Evolutionary conservation across 1,140 invertebrate species (phyloP).

Genomic region (Tetramorium alpestre): DNA sequence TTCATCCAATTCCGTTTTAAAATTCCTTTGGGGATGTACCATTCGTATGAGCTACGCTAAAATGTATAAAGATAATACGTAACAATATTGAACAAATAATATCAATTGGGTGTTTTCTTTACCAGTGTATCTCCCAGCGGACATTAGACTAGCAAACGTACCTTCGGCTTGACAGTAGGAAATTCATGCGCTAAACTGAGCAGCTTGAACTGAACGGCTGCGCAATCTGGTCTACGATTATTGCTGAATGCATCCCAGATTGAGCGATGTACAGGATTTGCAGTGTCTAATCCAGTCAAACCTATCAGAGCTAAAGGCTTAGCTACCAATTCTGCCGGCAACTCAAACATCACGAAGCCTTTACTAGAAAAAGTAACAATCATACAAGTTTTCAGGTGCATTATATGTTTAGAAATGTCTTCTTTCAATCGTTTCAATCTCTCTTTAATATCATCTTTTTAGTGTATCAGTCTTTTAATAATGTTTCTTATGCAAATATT

Average conservation of each 20-base stretch:
- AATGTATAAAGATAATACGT: slow-evolving; percentile 67
- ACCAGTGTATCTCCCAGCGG: neutral
- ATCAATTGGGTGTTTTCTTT: neutral
- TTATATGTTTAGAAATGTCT: neutral
- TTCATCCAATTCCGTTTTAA: slow-evolving; percentile 98
- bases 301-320: slow-evolving; percentile 94
- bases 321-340: slow-evolving; percentile 91
- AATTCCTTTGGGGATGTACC: slow-evolving; percentile 98
- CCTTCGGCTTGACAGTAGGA: slow-evolving; percentile 95
- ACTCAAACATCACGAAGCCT: slow-evolving; percentile 85
- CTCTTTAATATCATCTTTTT: neutral
- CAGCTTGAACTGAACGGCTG: slow-evolving; percentile 94
- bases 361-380: slow-evolving; percentile 15
- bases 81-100: neutral
- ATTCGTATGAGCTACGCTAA: slow-evolving; percentile 95
- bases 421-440: neutral
- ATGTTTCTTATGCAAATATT: slow-evolving; percentile 1
- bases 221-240: slow-evolving; percentile 92
- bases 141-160: slow-evolving; percentile 69
- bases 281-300: slow-evolving; percentile 93
- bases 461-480: neutral
- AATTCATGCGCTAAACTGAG: slow-evolving; percentile 93
- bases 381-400: neutral
- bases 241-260: slow-evolving; percentile 97
- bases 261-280: slow-evolving; percentile 94